phyloP scores from a whole-genome alignment of 2,797 vertebrate species.

The Enteromius mattozi region DNA sequence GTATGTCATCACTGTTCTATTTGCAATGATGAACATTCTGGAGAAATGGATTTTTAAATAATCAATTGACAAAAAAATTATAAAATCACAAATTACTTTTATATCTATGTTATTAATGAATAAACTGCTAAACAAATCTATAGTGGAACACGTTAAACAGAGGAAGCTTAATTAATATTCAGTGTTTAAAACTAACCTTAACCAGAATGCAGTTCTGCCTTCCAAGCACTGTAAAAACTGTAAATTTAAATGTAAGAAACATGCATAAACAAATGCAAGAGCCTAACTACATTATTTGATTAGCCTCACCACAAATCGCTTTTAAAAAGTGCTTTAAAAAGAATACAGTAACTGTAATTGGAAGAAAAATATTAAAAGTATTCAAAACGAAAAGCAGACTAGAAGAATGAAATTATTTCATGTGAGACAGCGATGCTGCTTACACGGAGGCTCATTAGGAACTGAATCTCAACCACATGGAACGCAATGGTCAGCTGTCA shows the following conservation, averaged over 20 bases:
- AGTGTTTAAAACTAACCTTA: background rate
- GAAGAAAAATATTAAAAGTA: background rate
- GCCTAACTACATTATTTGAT: background rate
- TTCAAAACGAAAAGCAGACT: background rate
- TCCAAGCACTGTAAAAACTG: background rate
- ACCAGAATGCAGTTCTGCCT: background rate
- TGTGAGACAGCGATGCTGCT: background rate
- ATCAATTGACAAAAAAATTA: background rate
- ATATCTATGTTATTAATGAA: background rate
- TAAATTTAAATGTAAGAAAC: background rate
- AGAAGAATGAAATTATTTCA: background rate
- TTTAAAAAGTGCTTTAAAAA: constrained; percentile 6
- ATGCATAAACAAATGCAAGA: background rate
- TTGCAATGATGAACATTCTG: background rate
- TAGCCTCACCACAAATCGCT: background rate
- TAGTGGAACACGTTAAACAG: no score
- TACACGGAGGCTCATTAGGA: constrained; percentile 49
- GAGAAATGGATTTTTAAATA: background rate
- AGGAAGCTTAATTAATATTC: background rate
- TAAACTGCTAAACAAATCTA: background rate
- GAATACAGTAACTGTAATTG: background rate
- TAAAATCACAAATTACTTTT: background rate
- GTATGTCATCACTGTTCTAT: background rate
- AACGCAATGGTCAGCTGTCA: constrained; percentile 58
- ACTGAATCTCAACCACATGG: constrained; percentile 63